Evolutionary conservation across 1,140 invertebrate genomes (phyloP), one percentile per base, ranked within the genome.

Genomic region (Trichogramma pretiosum): DNA sequence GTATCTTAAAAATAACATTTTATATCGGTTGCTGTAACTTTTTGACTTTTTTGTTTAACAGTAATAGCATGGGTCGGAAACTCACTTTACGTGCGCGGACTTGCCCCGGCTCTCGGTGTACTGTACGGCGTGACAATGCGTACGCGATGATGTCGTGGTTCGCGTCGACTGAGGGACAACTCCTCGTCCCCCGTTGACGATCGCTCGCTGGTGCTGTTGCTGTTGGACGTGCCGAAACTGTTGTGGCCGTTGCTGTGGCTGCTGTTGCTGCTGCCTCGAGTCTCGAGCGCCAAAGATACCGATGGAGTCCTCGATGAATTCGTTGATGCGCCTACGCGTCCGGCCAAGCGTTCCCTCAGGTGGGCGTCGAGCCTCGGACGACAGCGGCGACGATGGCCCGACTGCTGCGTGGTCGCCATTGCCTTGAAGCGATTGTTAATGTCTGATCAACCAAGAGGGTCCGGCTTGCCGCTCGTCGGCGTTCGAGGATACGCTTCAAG

Each of bases 291-390:
- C 76, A 54, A 82, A 81, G 21, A 81, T 66, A 53, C 74, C 81
- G 58, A 82, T 81, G 2, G 81, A 81, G 50, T 83, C 80, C 55
- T 83, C 81, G 14, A 83, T 64, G 7, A 83, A 68, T 47, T 82
- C 78, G 55, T 83, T 77, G 49, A 83, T 80, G 41, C 80, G 64
- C 57, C 73, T 74, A 24, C 79, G 67, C 60, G 81, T 79, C 48
- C 73, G 72, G 5, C 78, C 73, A 7, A 79, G 70, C 41, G 67
- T 56, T 23, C 64, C 62, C n/a, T 48, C 43, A 28, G 58, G 46
- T 38, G 58, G 7, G 62, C 54, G 54, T 64, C 53, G 56, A 45
- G 48, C 52, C 53, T 66, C 62, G 22, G 49, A 5, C 34, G 65
- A 61, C n/a, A 56, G 54, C 46, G 60, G 60, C 10, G 57, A 47